These are phyloP conservation scores for Copsychus sechellarum DNA, from an alignment of 2,113 vertebrate genomes.

Conservation along the genomic window DNA sequence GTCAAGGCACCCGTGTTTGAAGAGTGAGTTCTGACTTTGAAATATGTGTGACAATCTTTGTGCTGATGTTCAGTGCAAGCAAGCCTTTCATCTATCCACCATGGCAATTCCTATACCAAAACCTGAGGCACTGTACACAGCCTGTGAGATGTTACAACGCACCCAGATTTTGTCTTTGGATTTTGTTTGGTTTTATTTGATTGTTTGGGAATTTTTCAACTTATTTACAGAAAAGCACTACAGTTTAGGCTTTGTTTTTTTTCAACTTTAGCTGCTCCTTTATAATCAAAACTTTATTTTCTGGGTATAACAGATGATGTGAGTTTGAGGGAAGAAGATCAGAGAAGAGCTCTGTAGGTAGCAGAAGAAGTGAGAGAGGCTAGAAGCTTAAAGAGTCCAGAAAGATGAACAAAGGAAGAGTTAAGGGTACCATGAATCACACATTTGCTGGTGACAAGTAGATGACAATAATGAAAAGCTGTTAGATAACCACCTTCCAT, in stretches of 20 bases:
- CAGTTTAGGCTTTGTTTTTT: not conserved
- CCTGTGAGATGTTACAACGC: not conserved
- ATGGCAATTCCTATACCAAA: not conserved
- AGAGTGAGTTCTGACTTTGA: slow-evolving; percentile 28
- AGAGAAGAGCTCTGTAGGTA: not conserved
- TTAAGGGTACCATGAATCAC: not conserved
- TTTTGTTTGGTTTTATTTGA: not conserved
- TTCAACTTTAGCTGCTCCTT: not conserved
- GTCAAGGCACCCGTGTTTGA: slow-evolving; percentile 13
- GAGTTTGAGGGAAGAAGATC: not conserved
- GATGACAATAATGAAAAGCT: slow-evolving; percentile 20
- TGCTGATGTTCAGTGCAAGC: not conserved
- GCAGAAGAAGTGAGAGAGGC: not conserved
- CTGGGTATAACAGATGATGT: not conserved
- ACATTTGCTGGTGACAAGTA: not conserved
- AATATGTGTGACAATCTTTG: not conserved
- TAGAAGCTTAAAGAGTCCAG: not conserved
- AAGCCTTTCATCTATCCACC: not conserved
- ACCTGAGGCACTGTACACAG: not conserved
- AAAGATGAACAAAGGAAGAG: not conserved
- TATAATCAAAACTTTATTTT: not conserved
- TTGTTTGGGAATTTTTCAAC: not conserved
- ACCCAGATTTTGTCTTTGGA: not conserved
- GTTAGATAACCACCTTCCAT: not conserved
- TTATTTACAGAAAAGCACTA: not conserved